Evolutionary conservation across 2,113 vertebrate species (phyloP), one percentile per base, ranked within the genome.

Genomic region (Cettia cetti): DNA sequence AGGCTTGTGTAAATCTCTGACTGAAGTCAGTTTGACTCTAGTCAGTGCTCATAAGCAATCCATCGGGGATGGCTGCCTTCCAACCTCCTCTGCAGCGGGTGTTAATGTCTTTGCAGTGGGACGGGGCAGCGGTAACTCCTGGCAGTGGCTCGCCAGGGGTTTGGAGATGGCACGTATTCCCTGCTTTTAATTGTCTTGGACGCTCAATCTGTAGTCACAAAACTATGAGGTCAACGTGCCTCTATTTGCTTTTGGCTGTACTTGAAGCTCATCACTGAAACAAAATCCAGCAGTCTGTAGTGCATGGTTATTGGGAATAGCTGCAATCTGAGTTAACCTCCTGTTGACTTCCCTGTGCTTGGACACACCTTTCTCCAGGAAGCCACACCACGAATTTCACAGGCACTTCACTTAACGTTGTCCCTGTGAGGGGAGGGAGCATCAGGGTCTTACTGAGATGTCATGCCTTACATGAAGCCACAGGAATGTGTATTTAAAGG

Each of bases 101-200:
- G 75, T 87, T 94, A 77, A 78, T 10, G n/a, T 64, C 85, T 91
- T 39, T 83, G n/a, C 72, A 89, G 61, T 53, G n/a, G 5, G 61
- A 81, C 3, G 0, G 69, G 90, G 83, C 65, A 91, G 88, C 4
- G 4, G 70, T 66, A 56, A 94, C 39, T 95, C 15, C 81, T 89
- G 90, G 93, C 79, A 44, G 59, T 15, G 70, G 21, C 85, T 82
- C 0, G 4, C 65, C 86, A 61, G 89, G 76, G 30, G 45, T 60
- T 82, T 86, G 94, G 89, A 53, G 76, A 93, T 77, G 87, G 65
- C 65, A 83, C 26, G 45, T 89, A 69, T 79, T 84, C 92, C 89
- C 91, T 92, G 79, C 71, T 91, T 93, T 95, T 95, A 87, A 95
- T 96, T 94, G 92, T 96, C 93, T 97, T 94, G 89, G 86, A 92